Base-by-base conservation (phyloP, 2,888 invertebrate genomes). In the Mythimna pallens region DNA sequence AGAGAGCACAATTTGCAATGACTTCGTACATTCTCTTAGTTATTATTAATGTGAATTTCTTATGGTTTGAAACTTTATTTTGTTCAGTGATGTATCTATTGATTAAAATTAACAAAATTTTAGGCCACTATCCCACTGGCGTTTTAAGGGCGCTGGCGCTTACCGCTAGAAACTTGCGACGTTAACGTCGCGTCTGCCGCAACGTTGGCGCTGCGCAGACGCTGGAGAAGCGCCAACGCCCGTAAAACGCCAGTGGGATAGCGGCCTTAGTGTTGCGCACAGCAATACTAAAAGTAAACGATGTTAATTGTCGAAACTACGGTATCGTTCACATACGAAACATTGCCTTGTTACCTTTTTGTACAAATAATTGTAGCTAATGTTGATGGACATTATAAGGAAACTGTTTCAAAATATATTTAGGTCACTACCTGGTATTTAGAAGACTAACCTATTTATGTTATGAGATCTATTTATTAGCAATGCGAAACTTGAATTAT, bases 381-480 rank as follows among this genome's bases (percentile, higher is more conserved):
- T 59, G 58, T 68, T 20, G 43, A 10, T 40, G 10, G 47, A 40
- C 40, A 58, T 47, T 52, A 10, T 52, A n/a, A 17, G 43, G 43
- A 57, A 40, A 54, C 36, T 75, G 57, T 40, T 80, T 57, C 6
- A 79, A 61, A 67, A 61, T 36, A 57, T 36, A 43, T 17, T 17
- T 43, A 43, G 43, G 36, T 40, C 43, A 50, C 50, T 47, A 47
- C 17, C 58, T 54, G 62, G 62, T 43, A 82, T 65, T 36, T 63
- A 58, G 47, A 40, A 61, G 43, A 78, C 73, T 73, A 73, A 66
- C 57, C 66, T 80, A 78, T 72, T 64, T 71, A 61, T 72, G 62
- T 72, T 64, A 69, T 78, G 82, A 83, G 85, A 84, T 84, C 82
- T 80, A 80, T 68, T 47, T 72, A 65, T 47, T 57, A 66, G 61